Evolutionary conservation across 2,113 vertebrate genomes (phyloP).

Genomic region (Peromyscus californicus): DNA sequence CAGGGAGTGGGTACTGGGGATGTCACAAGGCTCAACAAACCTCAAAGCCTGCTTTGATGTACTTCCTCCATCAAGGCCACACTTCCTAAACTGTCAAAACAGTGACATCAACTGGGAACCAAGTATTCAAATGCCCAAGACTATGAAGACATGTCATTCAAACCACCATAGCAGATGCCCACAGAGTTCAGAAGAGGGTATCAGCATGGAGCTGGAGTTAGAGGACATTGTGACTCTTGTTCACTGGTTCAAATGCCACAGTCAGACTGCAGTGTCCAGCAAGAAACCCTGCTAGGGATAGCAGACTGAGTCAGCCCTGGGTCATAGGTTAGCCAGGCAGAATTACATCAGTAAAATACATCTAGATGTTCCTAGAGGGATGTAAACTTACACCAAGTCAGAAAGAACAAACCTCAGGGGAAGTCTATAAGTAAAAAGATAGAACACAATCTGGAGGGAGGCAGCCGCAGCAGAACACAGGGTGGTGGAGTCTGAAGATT

Average conservation of each 20-base stretch:
- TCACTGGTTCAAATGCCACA: background rate
- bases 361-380: background rate
- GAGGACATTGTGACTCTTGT: background rate
- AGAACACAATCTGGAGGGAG: background rate
- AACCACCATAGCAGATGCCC: background rate
- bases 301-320: background rate
- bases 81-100: background rate
- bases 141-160: background rate
- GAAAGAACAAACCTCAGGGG: background rate
- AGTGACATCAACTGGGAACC: background rate
- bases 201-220: background rate
- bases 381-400: background rate
- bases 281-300: background rate
- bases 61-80: background rate
- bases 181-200: background rate
- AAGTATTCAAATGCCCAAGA: background rate
- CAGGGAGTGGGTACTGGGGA: fast-evolving
- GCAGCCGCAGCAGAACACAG: background rate
- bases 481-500: too few relatives aligned
- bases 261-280: background rate
- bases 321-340: background rate
- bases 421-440: background rate
- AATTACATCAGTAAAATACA: too few relatives aligned
- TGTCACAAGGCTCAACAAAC: background rate
- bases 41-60: background rate